Percentiles rank a stretch among this genome's conserved stretches.
These are phyloP conservation scores for Eulacestoma nigropectus DNA, from an alignment of 2,113 vertebrate species.

Conservation along the genomic window DNA sequence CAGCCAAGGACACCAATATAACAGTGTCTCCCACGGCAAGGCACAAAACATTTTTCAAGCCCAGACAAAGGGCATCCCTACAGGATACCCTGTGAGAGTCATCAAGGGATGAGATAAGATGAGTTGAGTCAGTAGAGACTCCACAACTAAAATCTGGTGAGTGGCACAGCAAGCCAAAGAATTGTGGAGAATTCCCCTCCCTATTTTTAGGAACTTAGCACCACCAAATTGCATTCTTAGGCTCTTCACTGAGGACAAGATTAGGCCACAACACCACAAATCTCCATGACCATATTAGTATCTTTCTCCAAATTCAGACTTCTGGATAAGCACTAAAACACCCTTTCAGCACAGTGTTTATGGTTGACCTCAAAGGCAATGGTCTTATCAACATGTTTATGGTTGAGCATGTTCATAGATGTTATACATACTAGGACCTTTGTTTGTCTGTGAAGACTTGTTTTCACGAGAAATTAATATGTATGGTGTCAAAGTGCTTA, in stretches of 20 bases:
- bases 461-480: neutral
- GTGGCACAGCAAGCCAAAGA: neutral
- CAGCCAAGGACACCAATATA: neutral
- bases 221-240: neutral
- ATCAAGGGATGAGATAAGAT: neutral
- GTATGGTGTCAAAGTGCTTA: neutral
- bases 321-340: too few species aligned
- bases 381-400: neutral
- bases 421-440: neutral
- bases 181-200: neutral
- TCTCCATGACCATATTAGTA: neutral
- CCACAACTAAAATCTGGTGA: neutral
- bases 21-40: neutral
- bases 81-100: neutral
- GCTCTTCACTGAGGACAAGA: neutral
- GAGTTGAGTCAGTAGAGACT: neutral
- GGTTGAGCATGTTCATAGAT: neutral
- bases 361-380: neutral
- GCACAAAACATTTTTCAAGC: neutral
- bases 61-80: neutral
- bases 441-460: neutral
- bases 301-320: too few species aligned
- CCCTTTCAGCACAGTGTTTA: neutral
- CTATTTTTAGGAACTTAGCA: neutral
- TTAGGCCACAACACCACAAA: neutral